phyloP scores from a whole-genome alignment of 2,888 invertebrate species.

The Ormia ochracea region DNA sequence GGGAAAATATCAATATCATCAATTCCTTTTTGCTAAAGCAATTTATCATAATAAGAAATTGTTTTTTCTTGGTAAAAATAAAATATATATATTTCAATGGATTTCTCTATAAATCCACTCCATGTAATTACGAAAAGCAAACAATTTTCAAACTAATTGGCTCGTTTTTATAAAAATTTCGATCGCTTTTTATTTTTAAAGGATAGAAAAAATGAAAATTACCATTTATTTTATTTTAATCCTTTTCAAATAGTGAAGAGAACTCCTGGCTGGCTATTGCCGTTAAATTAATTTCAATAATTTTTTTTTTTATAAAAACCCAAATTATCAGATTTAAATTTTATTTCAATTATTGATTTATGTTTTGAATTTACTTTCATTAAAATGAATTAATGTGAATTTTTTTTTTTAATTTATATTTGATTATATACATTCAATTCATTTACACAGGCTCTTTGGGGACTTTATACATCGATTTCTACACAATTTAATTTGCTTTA shows the following conservation, averaged over 20 bases:
- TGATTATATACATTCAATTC: conserved; percentile 15
- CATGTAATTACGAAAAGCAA: not conserved
- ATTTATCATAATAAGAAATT: no score
- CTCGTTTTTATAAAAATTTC: not conserved
- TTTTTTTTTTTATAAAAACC: not conserved
- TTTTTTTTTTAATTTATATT: conserved; percentile 16
- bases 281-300: not conserved
- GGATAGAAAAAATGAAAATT: not conserved
- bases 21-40: no score
- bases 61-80: no score
- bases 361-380: conserved; percentile 37
- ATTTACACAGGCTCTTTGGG: not conserved
- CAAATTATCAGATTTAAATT: conserved; percentile 15
- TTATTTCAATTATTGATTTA: conserved; percentile 42
- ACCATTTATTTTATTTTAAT: conserved; percentile 49
- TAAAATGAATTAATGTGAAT: conserved; percentile 24
- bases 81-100: no score
- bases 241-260: not conserved
- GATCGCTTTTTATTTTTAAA: not conserved
- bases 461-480: conserved; percentile 35
- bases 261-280: not conserved
- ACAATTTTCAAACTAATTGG: conserved; percentile 3
- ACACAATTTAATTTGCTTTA: not conserved
- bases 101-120: no score
- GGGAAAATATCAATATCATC: no score